These are phyloP conservation scores for Xenopus borealis DNA, from an alignment of 2,113 vertebrate genomes.

Conservation along the genomic window DNA sequence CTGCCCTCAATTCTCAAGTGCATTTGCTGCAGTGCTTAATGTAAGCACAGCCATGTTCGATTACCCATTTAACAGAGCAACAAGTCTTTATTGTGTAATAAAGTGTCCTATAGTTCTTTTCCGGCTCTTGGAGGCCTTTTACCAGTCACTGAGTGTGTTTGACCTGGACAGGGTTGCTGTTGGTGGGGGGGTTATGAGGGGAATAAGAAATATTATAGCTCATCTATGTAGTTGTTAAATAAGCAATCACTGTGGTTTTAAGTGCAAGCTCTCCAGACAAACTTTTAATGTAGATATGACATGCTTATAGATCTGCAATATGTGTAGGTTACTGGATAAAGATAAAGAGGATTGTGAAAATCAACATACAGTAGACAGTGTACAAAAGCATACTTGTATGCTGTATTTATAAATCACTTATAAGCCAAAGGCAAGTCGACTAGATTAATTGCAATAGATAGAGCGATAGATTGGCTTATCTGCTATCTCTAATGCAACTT, in stretches of 20 bases:
- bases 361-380: too few relatives aligned
- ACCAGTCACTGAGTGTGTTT: background rate
- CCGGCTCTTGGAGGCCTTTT: slow-evolving; percentile 9
- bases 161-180: background rate
- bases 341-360: too few relatives aligned
- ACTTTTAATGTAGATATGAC: too few relatives aligned
- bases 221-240: background rate
- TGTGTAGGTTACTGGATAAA: too few relatives aligned
- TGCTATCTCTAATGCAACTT: too few relatives aligned
- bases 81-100: slow-evolving; percentile 52
- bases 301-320: too few relatives aligned
- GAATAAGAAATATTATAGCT: background rate
- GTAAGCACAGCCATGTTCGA: slow-evolving; percentile 51
- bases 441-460: too few relatives aligned
- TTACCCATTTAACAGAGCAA: slow-evolving; percentile 60
- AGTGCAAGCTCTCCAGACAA: background rate
- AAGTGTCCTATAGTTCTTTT: slow-evolving; percentile 57
- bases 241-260: background rate
- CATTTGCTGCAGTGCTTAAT: slow-evolving; percentile 51
- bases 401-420: too few relatives aligned
- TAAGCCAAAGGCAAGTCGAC: too few relatives aligned
- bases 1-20: slow-evolving; percentile 23
- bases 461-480: too few relatives aligned
- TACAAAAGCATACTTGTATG: too few relatives aligned
- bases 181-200: background rate